Conservation (phyloP, 2,888 invertebrate species). For the Taphrorychus bicolor region DNA sequence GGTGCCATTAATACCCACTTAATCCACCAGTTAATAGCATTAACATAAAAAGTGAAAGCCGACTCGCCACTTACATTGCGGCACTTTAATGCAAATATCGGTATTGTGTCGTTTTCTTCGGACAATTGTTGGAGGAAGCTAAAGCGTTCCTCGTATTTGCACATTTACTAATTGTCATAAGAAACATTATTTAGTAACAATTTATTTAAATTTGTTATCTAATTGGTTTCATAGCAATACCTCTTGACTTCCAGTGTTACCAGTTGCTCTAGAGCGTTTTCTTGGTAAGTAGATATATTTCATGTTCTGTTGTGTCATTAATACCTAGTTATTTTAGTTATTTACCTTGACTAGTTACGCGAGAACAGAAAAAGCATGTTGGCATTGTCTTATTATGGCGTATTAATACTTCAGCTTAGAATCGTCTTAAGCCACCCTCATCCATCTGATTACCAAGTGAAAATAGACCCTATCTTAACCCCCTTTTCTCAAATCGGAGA, state of each 20-base stretch:
- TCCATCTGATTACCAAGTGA: background rate
- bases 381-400: background rate
- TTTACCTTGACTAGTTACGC: no score
- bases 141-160: background rate
- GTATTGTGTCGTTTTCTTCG: background rate
- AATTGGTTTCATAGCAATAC: background rate
- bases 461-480: constrained; percentile 11
- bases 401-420: background rate
- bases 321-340: background rate
- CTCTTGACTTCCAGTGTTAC: background rate
- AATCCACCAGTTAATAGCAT: background rate
- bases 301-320: background rate
- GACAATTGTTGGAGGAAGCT: background rate
- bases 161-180: background rate
- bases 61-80: background rate
- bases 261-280: no score
- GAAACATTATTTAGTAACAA: constrained; percentile 16
- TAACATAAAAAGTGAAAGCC: constrained; percentile 31
- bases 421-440: constrained; percentile 3
- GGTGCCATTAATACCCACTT: background rate
- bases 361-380: background rate
- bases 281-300: background rate
- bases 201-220: background rate
- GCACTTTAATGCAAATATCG: constrained; percentile 3
- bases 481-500: constrained; percentile 29